Conservation (phyloP, 2,797 vertebrate species). For the Telmatherina bonti region DNA sequence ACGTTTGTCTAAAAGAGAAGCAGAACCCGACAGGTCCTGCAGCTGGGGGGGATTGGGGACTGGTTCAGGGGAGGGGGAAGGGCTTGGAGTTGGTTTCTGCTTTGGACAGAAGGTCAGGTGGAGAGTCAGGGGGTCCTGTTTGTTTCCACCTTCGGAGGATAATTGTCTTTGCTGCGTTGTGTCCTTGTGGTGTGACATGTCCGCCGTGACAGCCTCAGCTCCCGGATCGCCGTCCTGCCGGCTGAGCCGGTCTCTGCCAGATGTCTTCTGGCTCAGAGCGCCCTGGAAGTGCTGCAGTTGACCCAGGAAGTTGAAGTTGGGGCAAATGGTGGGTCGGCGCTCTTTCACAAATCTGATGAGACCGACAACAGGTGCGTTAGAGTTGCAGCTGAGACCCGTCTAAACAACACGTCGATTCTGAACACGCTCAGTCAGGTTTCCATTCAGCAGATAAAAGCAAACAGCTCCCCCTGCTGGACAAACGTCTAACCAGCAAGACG, state of each 20-base stretch:
- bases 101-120: conserved; percentile 48
- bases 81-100: conserved; percentile 13
- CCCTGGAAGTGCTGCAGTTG: conserved; percentile 85
- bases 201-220: conserved; percentile 14
- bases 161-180: conserved; percentile 32
- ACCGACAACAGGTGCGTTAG: conserved; percentile 47
- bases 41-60: conserved; percentile 55
- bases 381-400: not conserved
- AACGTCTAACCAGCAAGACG: no score
- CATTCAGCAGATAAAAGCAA: no score
- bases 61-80: conserved; percentile 28
- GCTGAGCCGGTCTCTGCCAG: not conserved
- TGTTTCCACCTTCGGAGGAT: conserved; percentile 8
- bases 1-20: conserved; percentile 77
- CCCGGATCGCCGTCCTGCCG: conserved; percentile 30
- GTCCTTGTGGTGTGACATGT: conserved; percentile 15
- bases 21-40: conserved; percentile 60
- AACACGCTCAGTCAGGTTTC: no score
- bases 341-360: conserved; percentile 84
- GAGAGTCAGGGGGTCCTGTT: conserved; percentile 46
- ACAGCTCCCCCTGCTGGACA: no score
- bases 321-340: conserved; percentile 85
- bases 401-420: no score
- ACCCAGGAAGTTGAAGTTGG: conserved; percentile 87
- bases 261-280: conserved; percentile 67